phyloP scores from a whole-genome alignment of 2,113 vertebrate species.

The Pangasianodon hypophthalmus region DNA sequence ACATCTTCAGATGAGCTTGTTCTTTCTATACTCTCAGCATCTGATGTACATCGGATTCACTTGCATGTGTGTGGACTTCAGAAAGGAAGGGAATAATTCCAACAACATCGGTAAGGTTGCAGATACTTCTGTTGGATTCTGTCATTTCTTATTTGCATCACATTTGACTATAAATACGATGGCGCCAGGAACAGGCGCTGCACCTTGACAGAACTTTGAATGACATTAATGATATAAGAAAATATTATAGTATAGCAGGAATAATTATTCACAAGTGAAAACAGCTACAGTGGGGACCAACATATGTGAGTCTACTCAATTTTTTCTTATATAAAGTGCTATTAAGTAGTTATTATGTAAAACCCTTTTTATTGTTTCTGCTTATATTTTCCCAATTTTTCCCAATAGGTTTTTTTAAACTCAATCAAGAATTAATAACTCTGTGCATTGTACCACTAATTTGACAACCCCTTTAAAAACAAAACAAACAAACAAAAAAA shows the following conservation, averaged over 20 bases:
- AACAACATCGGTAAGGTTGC: not conserved
- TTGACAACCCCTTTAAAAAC: too few relatives aligned
- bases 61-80: not conserved
- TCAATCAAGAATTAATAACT: not conserved
- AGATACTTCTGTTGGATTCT: not conserved
- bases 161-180: not conserved
- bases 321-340: not conserved
- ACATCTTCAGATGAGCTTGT: not conserved
- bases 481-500: too few relatives aligned
- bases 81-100: not conserved
- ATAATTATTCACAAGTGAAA: not conserved
- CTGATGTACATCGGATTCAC: not conserved
- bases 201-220: not conserved
- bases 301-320: not conserved
- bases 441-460: too few relatives aligned
- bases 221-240: not conserved
- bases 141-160: not conserved
- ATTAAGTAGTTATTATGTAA: not conserved
- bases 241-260: not conserved
- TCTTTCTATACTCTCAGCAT: not conserved
- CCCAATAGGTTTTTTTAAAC: not conserved
- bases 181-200: not conserved
- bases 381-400: not conserved
- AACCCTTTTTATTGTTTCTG: not conserved
- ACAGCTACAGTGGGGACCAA: not conserved